Percentiles rank a stretch among this genome's conserved stretches.
Evolutionary conservation across 1,140 invertebrate genomes (phyloP).

Genomic region (Uloborus diversus): DNA sequence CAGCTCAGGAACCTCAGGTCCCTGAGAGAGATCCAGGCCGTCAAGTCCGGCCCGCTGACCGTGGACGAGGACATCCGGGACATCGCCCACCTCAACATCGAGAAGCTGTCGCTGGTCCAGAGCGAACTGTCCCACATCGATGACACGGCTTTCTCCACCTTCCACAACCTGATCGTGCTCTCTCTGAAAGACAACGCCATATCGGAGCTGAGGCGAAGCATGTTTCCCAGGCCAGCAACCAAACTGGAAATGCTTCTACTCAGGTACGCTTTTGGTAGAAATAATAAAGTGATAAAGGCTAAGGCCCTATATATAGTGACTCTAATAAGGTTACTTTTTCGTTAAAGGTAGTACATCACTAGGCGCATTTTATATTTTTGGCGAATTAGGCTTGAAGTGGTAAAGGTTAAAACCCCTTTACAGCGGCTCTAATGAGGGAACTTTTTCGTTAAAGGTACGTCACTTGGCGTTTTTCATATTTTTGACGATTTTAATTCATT

Average conservation of each 20-base stretch:
- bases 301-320: too few species aligned
- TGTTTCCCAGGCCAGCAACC: slow-evolving; percentile 12
- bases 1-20: neutral
- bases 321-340: neutral
- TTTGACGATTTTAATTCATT: too few species aligned
- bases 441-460: too few species aligned
- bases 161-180: neutral
- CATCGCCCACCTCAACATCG: neutral
- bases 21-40: neutral
- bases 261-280: too few species aligned
- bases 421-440: too few species aligned
- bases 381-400: too few species aligned
- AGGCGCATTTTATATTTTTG: too few species aligned
- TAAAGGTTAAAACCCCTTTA: too few species aligned
- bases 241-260: neutral
- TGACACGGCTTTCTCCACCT: neutral
- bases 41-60: neutral
- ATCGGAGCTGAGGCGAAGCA: neutral
- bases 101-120: neutral
- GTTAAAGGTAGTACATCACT: too few species aligned
- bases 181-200: slow-evolving; percentile 12
- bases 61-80: slow-evolving; percentile 1
- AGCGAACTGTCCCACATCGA: neutral
- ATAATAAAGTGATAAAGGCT: too few species aligned
- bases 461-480: too few species aligned